These are phyloP conservation scores for Trididemnum miniatum DNA, from an alignment of 23 tunicate genomes.

Conservation along the genomic window DNA sequence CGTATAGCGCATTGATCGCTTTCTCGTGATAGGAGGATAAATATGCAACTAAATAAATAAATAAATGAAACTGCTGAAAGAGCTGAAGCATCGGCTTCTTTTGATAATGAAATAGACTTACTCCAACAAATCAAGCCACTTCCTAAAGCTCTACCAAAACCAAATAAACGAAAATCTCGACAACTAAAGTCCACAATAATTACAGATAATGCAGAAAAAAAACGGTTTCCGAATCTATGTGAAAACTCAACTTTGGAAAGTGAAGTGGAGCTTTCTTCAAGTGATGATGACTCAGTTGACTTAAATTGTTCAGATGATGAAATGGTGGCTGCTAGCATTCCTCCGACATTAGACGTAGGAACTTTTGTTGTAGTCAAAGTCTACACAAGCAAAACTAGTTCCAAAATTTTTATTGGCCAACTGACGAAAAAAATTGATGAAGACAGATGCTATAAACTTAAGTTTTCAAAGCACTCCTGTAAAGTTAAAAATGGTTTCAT, in stretches of 20 bases:
- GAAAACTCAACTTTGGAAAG: constrained; percentile 7
- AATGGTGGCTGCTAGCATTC: background rate
- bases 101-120: background rate
- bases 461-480: constrained; percentile 7
- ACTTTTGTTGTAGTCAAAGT: constrained; percentile 14
- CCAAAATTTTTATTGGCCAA: constrained; percentile 5
- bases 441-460: background rate
- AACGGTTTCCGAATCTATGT: background rate
- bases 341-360: background rate
- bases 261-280: background rate
- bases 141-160: constrained; percentile 10
- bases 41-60: too few relatives aligned
- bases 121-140: background rate
- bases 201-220: constrained; percentile 1
- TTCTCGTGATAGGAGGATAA: too few relatives aligned
- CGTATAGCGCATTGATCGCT: too few relatives aligned
- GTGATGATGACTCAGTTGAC: background rate
- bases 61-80: background rate
- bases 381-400: background rate
- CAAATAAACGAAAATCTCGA: background rate
- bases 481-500: constrained; percentile 7
- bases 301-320: background rate
- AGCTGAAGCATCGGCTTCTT: constrained; percentile 2
- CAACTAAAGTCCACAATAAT: constrained; percentile 13
- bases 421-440: background rate